phyloP scores from a whole-genome alignment of 2,113 vertebrate species.

The Notarius lentiginosus region DNA sequence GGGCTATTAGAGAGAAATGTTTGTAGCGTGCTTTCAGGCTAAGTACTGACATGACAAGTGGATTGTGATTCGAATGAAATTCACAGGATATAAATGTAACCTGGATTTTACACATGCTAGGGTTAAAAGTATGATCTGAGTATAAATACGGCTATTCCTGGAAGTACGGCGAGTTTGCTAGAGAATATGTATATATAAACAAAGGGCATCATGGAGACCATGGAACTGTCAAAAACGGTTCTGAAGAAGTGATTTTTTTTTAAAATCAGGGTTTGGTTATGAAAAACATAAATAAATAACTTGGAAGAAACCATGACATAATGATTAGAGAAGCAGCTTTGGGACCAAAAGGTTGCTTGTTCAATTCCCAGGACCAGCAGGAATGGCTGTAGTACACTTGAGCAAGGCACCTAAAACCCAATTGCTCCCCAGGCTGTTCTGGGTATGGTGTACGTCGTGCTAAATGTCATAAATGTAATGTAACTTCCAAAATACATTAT shows the following conservation, averaged over 20 bases:
- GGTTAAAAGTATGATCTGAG: not conserved
- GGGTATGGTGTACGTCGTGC: no score
- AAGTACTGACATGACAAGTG: slow-evolving; percentile 16
- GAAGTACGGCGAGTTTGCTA: not conserved
- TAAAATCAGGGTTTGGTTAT: not conserved
- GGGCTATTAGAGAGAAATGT: slow-evolving; percentile 7
- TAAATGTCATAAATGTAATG: no score
- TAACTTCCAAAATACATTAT: not conserved
- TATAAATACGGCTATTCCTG: not conserved
- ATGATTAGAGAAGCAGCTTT: no score
- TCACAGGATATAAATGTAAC: not conserved
- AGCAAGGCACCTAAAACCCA: no score
- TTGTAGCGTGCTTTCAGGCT: not conserved
- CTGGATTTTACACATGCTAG: not conserved
- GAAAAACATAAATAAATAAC: no score
- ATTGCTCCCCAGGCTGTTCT: no score
- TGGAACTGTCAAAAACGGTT: not conserved
- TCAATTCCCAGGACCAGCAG: no score
- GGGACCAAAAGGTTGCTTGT: no score
- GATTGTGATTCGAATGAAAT: slow-evolving; percentile 2
- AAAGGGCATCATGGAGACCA: not conserved
- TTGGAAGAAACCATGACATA: no score
- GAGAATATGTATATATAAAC: not conserved
- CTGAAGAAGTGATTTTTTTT: not conserved
- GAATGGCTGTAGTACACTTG: no score